Base-by-base conservation (phyloP, 2,113 vertebrate genomes). In the Upupa epops region DNA sequence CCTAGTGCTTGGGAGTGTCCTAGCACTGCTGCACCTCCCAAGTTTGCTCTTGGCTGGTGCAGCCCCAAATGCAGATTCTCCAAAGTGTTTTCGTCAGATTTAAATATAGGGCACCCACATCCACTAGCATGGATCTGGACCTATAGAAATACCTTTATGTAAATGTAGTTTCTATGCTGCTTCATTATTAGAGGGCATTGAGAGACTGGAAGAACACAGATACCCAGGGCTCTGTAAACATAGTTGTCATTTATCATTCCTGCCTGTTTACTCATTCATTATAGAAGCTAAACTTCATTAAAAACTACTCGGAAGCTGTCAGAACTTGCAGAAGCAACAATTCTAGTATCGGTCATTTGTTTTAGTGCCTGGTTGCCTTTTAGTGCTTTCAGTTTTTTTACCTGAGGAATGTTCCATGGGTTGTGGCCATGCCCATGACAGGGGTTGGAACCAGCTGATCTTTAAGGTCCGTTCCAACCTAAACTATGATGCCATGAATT, bases 121-220 rank as follows among this genome's bases (percentile, higher is more conserved):
- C 51, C 16, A 3, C 0, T 2, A 15, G 21, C 2, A 1, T 17
- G 24, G 8, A 5, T 2, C 7, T 36, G 58, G 42, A 1, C 24
- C 3, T 29, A 5, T 1, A 13, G 5, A 48, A 34, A 26, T 5
- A 2, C 16, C 0, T 5, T 6, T 6, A 2, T 55, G 32, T 7
- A 45, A 42, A 6, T 28, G 4, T 3, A 3, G 4, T 7, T 6
- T 20, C 29, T 29, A 25, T 4, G 37, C 36, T 9, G 9, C 32
- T 19, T 12, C 49, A 0, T 32, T 71, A 2, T 6, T 4, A 16
- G 2, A 49, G 15, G 9, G 20, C 2, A 13, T 3, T 4, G 11
- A 20, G 21, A 5, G 11, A 3, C 24, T 70, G 42, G 1, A 9
- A 46, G 36, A 83, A 51, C 40, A 45, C 12, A 7, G 14, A 42